Percentiles rank a stretch among this genome's conserved stretches.
Evolutionary conservation across 2,888 invertebrate species (phyloP).

Genomic region (Drosophila nr. fundita): DNA sequence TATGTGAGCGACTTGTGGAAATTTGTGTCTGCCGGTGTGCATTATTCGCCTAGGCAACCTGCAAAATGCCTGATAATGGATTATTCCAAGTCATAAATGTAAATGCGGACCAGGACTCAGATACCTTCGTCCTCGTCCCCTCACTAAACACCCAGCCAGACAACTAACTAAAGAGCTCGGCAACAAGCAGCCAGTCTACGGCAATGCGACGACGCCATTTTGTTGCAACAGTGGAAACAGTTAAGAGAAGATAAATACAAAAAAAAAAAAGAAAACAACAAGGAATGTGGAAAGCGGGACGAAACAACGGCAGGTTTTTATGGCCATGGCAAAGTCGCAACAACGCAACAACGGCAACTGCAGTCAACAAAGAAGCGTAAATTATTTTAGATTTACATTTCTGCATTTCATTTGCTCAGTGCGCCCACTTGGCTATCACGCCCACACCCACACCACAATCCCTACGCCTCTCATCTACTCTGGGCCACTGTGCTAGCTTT

Average conservation of each 20-base stretch:
- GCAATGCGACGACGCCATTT: slow-evolving; percentile 69
- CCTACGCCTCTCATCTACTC: not conserved
- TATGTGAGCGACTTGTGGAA: slow-evolving; percentile 8
- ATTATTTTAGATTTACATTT: slow-evolving; percentile 83
- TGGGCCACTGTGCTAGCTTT: slow-evolving; percentile 16
- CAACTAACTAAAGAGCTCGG: slow-evolving; percentile 36
- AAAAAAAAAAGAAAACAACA: slow-evolving; percentile 16
- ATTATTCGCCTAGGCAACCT: slow-evolving; percentile 78
- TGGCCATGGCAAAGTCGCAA: slow-evolving; percentile 44
- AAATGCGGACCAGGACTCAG: slow-evolving; percentile 65
- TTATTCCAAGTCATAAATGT: slow-evolving; percentile 80
- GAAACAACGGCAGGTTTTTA: slow-evolving; percentile 55
- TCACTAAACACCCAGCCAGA: slow-evolving; percentile 31
- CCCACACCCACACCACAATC: not conserved
- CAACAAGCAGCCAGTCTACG: slow-evolving; percentile 31
- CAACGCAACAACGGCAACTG: slow-evolving; percentile 53
- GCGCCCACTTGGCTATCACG: slow-evolving; percentile 31
- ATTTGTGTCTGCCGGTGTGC: slow-evolving; percentile 37
- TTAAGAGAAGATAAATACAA: slow-evolving; percentile 43
- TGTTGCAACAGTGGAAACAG: slow-evolving; percentile 71
- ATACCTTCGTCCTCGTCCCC: slow-evolving; percentile 18
- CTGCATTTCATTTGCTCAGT: slow-evolving; percentile 77
- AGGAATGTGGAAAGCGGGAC: slow-evolving; percentile 30
- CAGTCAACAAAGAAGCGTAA: slow-evolving; percentile 82
- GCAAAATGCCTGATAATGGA: slow-evolving; percentile 80